Evolutionary conservation across 2,797 vertebrate species (phyloP).

Genomic region (Sus cebifrons): DNA sequence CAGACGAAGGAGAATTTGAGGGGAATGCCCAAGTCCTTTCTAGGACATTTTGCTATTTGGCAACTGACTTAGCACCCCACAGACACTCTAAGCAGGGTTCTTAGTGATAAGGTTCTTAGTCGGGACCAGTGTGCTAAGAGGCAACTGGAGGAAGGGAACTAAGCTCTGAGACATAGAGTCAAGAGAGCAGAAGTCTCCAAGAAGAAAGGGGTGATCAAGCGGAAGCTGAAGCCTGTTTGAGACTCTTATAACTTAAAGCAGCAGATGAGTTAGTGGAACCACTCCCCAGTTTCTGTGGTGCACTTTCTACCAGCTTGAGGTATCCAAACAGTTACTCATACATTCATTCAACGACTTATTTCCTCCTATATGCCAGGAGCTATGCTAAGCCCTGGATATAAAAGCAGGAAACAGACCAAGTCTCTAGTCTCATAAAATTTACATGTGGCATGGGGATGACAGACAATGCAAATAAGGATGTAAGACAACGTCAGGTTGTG

Average conservation of each 20-base stretch:
- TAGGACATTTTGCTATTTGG: conserved; percentile 8
- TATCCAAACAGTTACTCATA: neutral
- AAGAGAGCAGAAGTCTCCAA: neutral
- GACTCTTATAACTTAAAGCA: neutral
- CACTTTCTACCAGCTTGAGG: neutral
- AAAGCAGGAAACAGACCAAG: conserved; percentile 51
- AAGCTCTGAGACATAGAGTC: neutral
- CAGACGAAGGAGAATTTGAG: neutral
- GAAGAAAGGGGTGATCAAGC: neutral
- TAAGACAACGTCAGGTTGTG: neutral
- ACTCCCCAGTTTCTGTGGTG: neutral
- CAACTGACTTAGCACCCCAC: neutral
- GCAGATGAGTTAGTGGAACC: neutral
- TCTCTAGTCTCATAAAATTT: conserved; percentile 23
- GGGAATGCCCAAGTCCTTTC: neutral
- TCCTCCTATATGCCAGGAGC: neutral
- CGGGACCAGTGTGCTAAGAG: neutral
- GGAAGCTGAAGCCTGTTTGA: neutral
- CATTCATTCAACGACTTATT: neutral
- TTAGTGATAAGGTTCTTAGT: neutral
- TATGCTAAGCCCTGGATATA: neutral
- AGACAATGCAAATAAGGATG: neutral
- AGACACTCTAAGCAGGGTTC: neutral
- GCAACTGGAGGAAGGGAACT: neutral
- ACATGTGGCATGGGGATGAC: neutral